Evolutionary conservation across 1,140 invertebrate species (phyloP).

Genomic region (Neocloeon triangulifer): DNA sequence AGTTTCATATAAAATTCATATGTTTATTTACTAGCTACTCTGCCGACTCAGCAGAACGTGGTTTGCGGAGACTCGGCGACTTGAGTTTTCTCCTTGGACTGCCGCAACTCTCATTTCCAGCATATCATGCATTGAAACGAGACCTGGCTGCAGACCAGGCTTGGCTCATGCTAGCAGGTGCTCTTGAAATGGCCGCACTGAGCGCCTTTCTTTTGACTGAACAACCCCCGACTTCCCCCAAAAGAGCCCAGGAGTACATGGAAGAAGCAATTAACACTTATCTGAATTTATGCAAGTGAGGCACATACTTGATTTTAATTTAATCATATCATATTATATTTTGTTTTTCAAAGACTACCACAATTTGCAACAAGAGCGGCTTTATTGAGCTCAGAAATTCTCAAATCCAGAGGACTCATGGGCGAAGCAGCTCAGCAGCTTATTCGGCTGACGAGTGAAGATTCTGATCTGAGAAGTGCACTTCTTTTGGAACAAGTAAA

Average conservation of each 20-base stretch:
- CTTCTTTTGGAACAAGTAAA: conserved; percentile 75
- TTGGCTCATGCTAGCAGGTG: conserved; percentile 90
- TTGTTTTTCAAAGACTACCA: neutral
- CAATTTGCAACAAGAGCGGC: conserved; percentile 71
- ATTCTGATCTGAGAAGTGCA: conserved; percentile 74
- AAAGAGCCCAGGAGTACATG: conserved; percentile 48
- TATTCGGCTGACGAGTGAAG: conserved; percentile 87
- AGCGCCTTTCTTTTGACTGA: conserved; percentile 40
- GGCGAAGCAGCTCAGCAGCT: conserved; percentile 81
- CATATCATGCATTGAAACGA: conserved; percentile 86
- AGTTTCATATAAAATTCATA: too few species aligned
- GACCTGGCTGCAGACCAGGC: conserved; percentile 93
- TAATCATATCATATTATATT: conserved; percentile 1
- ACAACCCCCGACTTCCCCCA: conserved; percentile 15
- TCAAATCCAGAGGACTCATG: conserved; percentile 36
- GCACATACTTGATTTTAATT: conserved; percentile 6
- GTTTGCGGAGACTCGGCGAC: conserved; percentile 78
- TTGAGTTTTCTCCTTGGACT: conserved; percentile 91
- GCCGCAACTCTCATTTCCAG: conserved; percentile 73
- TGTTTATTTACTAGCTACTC: conserved; percentile 39
- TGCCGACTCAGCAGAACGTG: conserved; percentile 75
- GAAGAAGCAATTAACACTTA: conserved; percentile 82
- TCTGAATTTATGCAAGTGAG: conserved; percentile 63
- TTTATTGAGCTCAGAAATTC: conserved; percentile 63
- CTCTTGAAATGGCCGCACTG: conserved; percentile 84